Evolutionary conservation across 92 coral and sea anemone species (phyloP).

Genomic region (Phenganax subtilis): DNA sequence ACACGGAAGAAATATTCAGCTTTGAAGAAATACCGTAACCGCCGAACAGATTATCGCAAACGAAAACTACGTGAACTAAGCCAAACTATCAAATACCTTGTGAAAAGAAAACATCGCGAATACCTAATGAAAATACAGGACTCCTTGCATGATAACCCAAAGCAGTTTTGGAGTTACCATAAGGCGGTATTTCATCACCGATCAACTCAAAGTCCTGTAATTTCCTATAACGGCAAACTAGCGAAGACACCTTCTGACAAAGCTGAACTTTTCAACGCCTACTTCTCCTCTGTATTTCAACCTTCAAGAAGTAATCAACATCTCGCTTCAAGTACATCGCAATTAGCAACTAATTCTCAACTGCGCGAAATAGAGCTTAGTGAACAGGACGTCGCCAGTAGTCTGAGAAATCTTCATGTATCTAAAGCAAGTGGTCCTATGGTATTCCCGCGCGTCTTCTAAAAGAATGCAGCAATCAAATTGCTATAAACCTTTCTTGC

Average conservation of each 20-base stretch:
- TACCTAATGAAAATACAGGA: constrained; percentile 52
- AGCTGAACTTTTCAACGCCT: background rate
- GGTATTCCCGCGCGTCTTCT: constrained; percentile 15
- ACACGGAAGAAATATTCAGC: constrained; percentile 55
- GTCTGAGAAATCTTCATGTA: constrained; percentile 18
- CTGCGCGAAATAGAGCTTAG: background rate
- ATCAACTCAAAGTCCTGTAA: constrained; percentile 7
- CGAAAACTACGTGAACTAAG: constrained; percentile 45
- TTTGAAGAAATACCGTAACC: constrained; percentile 41
- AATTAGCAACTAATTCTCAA: background rate
- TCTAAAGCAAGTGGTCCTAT: constrained; percentile 20
- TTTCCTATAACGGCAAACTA: constrained; percentile 12
- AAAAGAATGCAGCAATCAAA: constrained; percentile 10
- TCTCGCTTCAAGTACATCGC: background rate
- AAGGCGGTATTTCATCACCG: constrained; percentile 43
- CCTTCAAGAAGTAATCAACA: constrained; percentile 3
- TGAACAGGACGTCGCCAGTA: background rate
- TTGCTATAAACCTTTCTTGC: background rate
- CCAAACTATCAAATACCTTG: constrained; percentile 32
- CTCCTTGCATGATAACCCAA: constrained; percentile 55
- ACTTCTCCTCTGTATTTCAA: constrained; percentile 9
- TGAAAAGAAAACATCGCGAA: constrained; percentile 45
- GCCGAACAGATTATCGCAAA: constrained; percentile 51
- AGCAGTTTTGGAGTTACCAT: constrained; percentile 52
- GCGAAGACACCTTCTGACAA: constrained; percentile 12